A percentile compares a stretch with the other conserved stretches of the same genome.
Conservation (phyloP, 2,797 vertebrate species). For the Dallia pectoralis region DNA sequence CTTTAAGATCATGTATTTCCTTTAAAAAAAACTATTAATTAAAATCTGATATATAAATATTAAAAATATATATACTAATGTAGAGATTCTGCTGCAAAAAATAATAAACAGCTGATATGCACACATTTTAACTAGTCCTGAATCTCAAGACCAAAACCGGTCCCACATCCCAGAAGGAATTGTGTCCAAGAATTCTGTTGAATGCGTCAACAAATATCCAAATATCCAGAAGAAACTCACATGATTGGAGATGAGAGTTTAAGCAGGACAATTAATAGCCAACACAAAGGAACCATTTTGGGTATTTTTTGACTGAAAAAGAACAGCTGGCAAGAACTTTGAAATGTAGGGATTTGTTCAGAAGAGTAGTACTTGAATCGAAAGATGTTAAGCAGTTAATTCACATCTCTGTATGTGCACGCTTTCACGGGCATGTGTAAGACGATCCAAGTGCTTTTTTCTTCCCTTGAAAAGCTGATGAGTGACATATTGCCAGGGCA, state of each 20-base stretch:
- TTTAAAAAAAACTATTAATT: conserved; percentile 31
- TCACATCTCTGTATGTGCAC: neutral
- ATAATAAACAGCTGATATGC: conserved; percentile 53
- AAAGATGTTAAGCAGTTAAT: no score
- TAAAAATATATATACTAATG: conserved; percentile 23
- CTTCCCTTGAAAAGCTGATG: neutral
- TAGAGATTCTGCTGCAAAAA: conserved; percentile 51
- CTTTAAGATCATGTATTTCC: conserved; percentile 64
- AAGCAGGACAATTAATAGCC: neutral
- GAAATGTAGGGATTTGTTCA: neutral
- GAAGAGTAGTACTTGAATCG: no score
- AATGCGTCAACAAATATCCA: neutral
- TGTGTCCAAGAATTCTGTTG: neutral
- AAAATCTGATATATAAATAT: conserved; percentile 20
- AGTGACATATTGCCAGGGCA: neutral
- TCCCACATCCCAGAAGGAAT: neutral
- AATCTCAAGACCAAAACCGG: conserved; percentile 3
- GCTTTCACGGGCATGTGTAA: neutral
- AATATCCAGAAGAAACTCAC: neutral
- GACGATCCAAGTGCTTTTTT: neutral
- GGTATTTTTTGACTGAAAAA: neutral
- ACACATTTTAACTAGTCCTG: conserved; percentile 10
- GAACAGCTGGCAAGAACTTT: neutral
- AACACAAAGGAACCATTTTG: neutral
- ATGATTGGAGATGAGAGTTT: neutral